Evolutionary conservation across 2,797 vertebrate genomes (phyloP).

Genomic region (Neostethus bicornis): DNA sequence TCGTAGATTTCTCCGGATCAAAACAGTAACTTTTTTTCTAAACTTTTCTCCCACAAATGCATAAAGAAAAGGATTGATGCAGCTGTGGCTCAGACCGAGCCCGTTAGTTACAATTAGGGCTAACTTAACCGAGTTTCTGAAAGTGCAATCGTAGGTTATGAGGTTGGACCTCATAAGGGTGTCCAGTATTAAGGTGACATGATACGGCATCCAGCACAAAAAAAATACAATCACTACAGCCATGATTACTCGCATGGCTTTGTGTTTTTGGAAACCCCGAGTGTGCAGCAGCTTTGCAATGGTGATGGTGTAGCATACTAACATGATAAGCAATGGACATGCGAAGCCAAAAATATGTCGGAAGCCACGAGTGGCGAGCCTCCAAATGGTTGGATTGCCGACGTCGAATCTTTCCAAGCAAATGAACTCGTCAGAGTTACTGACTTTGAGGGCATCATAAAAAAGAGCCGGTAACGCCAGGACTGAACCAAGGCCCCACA

Average conservation of each 20-base stretch:
- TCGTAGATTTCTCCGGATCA: slow-evolving; percentile 52
- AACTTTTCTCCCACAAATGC: slow-evolving; percentile 83
- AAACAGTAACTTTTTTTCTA: slow-evolving; percentile 58
- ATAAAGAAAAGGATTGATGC: slow-evolving; percentile 81
- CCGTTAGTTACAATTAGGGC: slow-evolving; percentile 55
- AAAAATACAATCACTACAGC: slow-evolving; percentile 77
- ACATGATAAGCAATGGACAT: slow-evolving; percentile 75
- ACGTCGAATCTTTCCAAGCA: slow-evolving; percentile 59
- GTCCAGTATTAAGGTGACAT: slow-evolving; percentile 67
- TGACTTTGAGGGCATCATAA: fast-evolving
- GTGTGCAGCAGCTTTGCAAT: slow-evolving; percentile 68
- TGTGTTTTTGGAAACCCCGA: slow-evolving; percentile 76
- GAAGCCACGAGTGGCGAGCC: slow-evolving; percentile 49
- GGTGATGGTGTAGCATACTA: slow-evolving; percentile 75
- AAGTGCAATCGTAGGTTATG: slow-evolving; percentile 38
- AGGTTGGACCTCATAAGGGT: slow-evolving; percentile 54
- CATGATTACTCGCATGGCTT: slow-evolving; percentile 82
- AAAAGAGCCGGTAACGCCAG: slow-evolving; percentile 76
- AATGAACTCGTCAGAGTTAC: fast-evolving
- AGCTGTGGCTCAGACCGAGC: slow-evolving; percentile 78
- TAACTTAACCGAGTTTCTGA: slow-evolving; percentile 26
- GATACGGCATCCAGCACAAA: slow-evolving; percentile 79
- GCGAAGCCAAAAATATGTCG: slow-evolving; percentile 77
- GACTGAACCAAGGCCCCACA: slow-evolving; percentile 69
- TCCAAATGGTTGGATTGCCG: slow-evolving; percentile 51